Evolutionary conservation across 2,113 vertebrate genomes (phyloP).

Genomic region (Acrocephalus kingi): DNA sequence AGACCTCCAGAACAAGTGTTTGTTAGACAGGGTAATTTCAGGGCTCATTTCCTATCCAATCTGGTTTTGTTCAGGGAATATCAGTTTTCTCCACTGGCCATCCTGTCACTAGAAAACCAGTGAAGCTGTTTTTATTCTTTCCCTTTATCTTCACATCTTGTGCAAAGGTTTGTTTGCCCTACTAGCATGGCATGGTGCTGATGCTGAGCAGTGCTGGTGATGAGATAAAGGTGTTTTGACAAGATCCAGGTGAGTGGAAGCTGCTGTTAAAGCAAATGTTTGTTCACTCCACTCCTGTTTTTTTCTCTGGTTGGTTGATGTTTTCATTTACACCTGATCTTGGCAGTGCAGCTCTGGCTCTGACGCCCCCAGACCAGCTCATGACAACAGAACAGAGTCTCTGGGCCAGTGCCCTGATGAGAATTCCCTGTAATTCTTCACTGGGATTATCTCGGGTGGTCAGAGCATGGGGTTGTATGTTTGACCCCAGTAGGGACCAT

Average conservation of each 20-base stretch:
- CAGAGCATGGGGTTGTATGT: background rate
- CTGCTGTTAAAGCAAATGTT: conserved; percentile 2
- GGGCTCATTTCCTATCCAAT: background rate
- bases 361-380: background rate
- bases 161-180: background rate
- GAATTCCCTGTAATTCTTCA: background rate
- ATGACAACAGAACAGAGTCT: background rate
- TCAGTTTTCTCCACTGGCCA: background rate
- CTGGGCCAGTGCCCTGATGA: background rate
- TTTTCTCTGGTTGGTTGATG: background rate
- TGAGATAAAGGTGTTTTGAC: conserved; percentile 14
- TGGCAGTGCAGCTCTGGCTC: background rate
- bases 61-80: background rate
- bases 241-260: background rate
- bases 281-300: background rate
- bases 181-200: background rate
- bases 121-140: background rate
- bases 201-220: background rate
- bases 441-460: background rate
- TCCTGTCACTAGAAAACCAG: background rate
- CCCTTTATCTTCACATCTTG: background rate
- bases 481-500: background rate
- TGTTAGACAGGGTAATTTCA: background rate
- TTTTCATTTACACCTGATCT: background rate
- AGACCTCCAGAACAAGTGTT: background rate